Evolutionary conservation across 2,888 invertebrate genomes (phyloP), one percentile per base, ranked within the genome.

Genomic region (Xanthorhoe designata): DNA sequence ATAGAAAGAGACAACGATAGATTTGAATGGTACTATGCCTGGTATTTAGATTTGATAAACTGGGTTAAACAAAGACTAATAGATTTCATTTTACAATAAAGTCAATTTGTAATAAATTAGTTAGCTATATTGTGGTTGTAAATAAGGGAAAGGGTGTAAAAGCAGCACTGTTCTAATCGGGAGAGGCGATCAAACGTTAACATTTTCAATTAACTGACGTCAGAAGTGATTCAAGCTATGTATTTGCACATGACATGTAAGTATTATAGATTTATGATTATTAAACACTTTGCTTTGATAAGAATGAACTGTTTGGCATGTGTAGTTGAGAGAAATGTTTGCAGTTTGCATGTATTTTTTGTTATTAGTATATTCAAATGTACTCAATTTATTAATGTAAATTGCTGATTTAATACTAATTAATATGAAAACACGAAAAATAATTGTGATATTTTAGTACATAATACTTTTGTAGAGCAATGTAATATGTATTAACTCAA

Each of bases 221-320:
- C 9, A 15, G 74, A 60, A 81, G 83, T 87, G 87, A 81, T 81
- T 77, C 79, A 81, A 85, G 79, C 84, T 80, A 79, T 82, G 75
- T 78, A 82, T 74, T 77, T 83, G 86, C 88, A 88, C 86, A 91
- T 83, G 92, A 88, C 86, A 91, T 83, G 92, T 92, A 90, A 92
- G 92, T 92, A 92, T 90, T 76, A 82, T 85, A 84, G 80, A 84
- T 79, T 71, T 79, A 78, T 78, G 74, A 74, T 77, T 76, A 74
- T 75, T 81, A 79, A 82, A 77, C 63, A 32, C 45, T 61, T 61
- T 79, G 76, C 78, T 80, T 79, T 82, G 83, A 82, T 86, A 77
- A 75, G 83, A 86, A 90, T 91, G 92, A 92, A 92, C 92, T 92
- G 91, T 91, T 87, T 88, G 84, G 91, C 92, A 93, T 93, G 92